Conservation (phyloP, 1,140 invertebrate genomes). For the Dreissena rostriformis region DNA sequence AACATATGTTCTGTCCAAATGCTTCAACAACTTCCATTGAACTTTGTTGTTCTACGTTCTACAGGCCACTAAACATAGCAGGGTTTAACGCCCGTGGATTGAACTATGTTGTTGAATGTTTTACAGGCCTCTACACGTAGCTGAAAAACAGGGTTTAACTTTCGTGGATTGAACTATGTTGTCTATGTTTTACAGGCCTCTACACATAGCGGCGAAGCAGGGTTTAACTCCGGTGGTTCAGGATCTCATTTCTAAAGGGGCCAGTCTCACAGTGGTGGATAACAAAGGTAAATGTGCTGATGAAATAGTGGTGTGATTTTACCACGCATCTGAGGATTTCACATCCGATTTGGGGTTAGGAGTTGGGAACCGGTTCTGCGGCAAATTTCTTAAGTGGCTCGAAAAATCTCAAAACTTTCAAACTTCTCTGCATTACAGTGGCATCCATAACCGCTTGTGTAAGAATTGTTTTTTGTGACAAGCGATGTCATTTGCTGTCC, state of each 20-base stretch:
- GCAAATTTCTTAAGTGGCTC: too few relatives aligned
- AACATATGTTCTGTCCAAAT: too few relatives aligned
- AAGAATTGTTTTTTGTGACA: too few relatives aligned
- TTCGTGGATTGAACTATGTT: neutral
- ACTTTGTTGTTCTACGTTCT: constrained; percentile 61
- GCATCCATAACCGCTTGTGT: too few relatives aligned
- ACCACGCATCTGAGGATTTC: too few relatives aligned
- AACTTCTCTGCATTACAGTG: too few relatives aligned
- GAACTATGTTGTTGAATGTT: constrained; percentile 43
- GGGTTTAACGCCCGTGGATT: too few relatives aligned
- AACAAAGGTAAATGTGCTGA: constrained; percentile 79
- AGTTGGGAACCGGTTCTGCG: too few relatives aligned
- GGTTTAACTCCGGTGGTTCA: constrained; percentile 84
- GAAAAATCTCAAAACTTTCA: too few relatives aligned
- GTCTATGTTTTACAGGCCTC: constrained; percentile 79
- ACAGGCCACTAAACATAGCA: constrained; percentile 83
- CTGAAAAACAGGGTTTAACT: constrained; percentile 72
- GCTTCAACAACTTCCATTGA: too few relatives aligned
- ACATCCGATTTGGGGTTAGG: too few relatives aligned
- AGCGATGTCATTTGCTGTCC: too few relatives aligned
- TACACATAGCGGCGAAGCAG: constrained; percentile 84
- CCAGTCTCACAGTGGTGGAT: constrained; percentile 84
- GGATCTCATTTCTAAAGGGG: constrained; percentile 84
- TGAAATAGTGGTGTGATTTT: neutral
- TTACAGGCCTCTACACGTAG: constrained; percentile 83